Evolutionary conservation across 1,140 invertebrate species (phyloP).

Genomic region (Palaemon carinicauda): DNA sequence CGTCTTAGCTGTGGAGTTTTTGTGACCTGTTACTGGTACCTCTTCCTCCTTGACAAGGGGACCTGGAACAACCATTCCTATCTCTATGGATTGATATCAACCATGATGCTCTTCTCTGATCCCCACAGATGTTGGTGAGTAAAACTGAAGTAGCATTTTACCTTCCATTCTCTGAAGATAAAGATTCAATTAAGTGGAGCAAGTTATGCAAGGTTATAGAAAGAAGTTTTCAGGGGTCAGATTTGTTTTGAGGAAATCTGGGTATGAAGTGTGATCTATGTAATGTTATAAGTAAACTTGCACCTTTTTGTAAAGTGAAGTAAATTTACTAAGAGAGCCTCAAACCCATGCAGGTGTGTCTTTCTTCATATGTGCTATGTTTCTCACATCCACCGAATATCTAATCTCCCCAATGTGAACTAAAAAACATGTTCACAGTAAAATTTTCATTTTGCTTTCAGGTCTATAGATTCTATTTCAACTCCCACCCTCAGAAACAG

Average conservation of each 20-base stretch:
- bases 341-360: background rate
- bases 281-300: no score
- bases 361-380: background rate
- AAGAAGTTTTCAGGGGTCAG: background rate
- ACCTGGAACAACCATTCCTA: slow-evolving; percentile 51
- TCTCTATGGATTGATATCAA: slow-evolving; percentile 32
- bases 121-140: slow-evolving; percentile 32
- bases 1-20: slow-evolving; percentile 4
- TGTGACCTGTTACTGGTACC: slow-evolving; percentile 25
- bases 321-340: no score
- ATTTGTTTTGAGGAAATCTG: no score
- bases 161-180: no score
- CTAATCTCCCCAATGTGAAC: background rate
- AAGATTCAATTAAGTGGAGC: background rate
- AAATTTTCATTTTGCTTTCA: background rate
- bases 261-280: no score
- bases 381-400: background rate
- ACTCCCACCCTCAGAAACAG: background rate
- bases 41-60: slow-evolving; percentile 42
- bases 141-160: no score
- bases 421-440: background rate
- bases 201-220: background rate
- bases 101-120: slow-evolving; percentile 24
- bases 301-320: no score
- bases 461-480: background rate